phyloP scores from a whole-genome alignment of 2,797 vertebrate genomes.

The Craterocephalus amniculus region DNA sequence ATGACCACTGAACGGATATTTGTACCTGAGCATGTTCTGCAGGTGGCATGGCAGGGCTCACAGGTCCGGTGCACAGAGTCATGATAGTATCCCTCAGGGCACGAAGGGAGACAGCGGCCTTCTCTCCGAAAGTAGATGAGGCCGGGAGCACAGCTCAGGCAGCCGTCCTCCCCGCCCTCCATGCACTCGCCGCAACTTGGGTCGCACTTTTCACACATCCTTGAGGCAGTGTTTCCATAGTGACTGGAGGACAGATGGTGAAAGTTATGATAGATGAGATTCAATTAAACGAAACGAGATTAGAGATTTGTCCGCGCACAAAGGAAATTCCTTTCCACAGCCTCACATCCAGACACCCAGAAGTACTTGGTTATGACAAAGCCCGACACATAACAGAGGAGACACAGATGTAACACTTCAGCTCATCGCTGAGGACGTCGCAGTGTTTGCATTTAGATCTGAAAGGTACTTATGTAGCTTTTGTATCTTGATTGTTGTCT shows the following conservation, averaged over 20 bases:
- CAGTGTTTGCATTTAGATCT: conserved; percentile 2
- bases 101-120: conserved; percentile 83
- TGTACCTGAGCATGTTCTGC: conserved; percentile 88
- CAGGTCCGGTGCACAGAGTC: conserved; percentile 79
- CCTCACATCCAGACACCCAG: conserved; percentile 27
- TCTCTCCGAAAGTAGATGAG: conserved; percentile 84
- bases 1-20: conserved; percentile 5
- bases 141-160: conserved; percentile 84
- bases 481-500: conserved; percentile 50
- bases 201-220: conserved; percentile 87
- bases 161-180: conserved; percentile 78
- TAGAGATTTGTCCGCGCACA: conserved; percentile 53
- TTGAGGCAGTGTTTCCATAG: conserved; percentile 77
- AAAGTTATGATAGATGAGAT: conserved; percentile 58
- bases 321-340: conserved; percentile 41
- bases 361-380: conserved; percentile 13
- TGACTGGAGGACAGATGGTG: conserved; percentile 65
- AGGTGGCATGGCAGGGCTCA: conserved; percentile 88
- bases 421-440: conserved; percentile 7
- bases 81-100: conserved; percentile 84
- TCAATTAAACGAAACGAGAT: conserved; percentile 59
- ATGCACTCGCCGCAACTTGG: conserved; percentile 87
- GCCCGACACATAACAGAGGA: not conserved
- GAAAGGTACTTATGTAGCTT: conserved; percentile 27
- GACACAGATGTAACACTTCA: conserved; percentile 13